These are phyloP conservation scores for Grus americana DNA, from an alignment of 2,113 vertebrate species.

Conservation along the genomic window DNA sequence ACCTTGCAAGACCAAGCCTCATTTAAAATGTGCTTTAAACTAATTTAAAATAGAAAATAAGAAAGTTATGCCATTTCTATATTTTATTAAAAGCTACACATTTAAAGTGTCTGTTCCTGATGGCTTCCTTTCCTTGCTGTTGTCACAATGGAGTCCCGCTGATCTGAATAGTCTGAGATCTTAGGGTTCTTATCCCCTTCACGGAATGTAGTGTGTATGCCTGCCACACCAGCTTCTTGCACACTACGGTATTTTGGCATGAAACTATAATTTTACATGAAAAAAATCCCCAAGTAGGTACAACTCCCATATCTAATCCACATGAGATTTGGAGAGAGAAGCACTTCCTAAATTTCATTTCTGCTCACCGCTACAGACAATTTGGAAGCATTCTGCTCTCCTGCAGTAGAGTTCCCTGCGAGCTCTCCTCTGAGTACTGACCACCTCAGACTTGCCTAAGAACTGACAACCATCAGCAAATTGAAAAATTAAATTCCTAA, in stretches of 20 bases:
- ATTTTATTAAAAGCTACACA: background rate
- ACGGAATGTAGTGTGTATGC: background rate
- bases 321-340: background rate
- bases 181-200: background rate
- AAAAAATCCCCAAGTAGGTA: background rate
- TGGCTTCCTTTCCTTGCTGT: background rate
- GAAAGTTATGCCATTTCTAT: background rate
- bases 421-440: background rate
- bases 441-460: background rate
- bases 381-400: background rate
- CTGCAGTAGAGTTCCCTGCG: background rate
- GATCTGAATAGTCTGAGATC: background rate
- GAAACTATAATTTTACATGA: background rate
- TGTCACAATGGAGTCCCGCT: background rate
- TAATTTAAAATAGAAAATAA: background rate
- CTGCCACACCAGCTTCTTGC: background rate
- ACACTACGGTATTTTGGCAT: background rate
- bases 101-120: background rate
- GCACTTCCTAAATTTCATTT: background rate
- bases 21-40: background rate
- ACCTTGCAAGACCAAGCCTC: background rate
- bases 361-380: background rate
- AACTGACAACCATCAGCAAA: background rate
- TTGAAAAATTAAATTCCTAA: background rate
- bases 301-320: background rate